Base-by-base conservation (phyloP, 2,113 vertebrate genomes). In the Chamaetylas fuelleborni region DNA sequence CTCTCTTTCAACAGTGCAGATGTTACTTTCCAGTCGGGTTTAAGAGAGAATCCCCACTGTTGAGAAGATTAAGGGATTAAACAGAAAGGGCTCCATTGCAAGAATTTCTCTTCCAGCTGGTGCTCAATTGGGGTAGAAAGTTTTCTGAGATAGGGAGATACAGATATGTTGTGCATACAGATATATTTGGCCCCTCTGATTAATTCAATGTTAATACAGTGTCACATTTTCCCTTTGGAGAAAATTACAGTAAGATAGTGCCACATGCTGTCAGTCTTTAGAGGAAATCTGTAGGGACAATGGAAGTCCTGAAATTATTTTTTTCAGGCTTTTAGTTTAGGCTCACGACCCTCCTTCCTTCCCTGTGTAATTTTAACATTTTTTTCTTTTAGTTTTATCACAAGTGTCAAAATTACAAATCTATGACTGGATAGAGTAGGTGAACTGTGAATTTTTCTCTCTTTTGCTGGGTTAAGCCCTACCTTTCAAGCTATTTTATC, bases 61-160 rank as follows among this genome's bases (percentile, higher is more conserved):
- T 97, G 95, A 97, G 97, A 96, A 98, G 97, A 97, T 97, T 97
- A 98, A 97, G 96, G 84, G 93, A 97, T 97, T 97, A 95, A 96
- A 70, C 43, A 88, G 91, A 96, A 96, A 97, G 88, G 92, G 90
- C 90, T 95, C 90, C 78, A 81, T 79, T 97, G 94, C 95, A 96
- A 95, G 90, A 95, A 87, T 95, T 94, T 86, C 25, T 91, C 82
- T 95, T 96, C 97, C 96, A 96, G 91, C 95, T 98, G 95, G 93
- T 94, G 84, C 89, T 96, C 81, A 56, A 36, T 92, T 88, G 80
- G 43, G 70, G 64, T 90, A 95, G 58, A 84, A 93, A 91, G 71
- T 96, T 97, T 72, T 72, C 71, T 66, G 61, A 74, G 51, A 70
- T 15, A 54, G 51, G 66, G 50, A 81, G 58, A 67, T 48, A 61